Evolutionary conservation across 2,888 invertebrate species (phyloP).

Genomic region (Biston betularia): DNA sequence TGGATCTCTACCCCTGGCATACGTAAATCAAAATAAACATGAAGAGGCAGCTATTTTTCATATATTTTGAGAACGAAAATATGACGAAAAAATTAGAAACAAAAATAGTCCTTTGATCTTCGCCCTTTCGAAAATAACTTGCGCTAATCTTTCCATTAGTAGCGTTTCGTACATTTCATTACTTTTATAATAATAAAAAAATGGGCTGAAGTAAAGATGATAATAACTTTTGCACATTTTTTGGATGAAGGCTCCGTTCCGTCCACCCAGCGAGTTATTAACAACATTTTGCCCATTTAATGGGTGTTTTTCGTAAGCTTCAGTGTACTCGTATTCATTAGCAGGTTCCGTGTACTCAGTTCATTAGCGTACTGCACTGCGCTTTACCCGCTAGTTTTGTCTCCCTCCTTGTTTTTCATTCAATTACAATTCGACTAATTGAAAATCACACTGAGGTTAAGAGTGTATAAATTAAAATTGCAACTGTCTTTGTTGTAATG

Average conservation of each 20-base stretch:
- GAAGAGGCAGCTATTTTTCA: too few relatives aligned
- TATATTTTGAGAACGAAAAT: too few relatives aligned
- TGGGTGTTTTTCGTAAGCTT: conserved; percentile 66
- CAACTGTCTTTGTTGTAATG: too few relatives aligned
- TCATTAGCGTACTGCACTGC: conserved; percentile 71
- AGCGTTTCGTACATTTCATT: too few relatives aligned
- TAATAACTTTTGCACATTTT: conserved; percentile 6
- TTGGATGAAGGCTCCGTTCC: neutral
- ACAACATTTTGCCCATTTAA: conserved; percentile 61
- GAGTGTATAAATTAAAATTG: conserved; percentile 37
- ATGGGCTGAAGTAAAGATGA: neutral
- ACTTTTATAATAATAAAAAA: neutral
- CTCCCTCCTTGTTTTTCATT: conserved; percentile 66
- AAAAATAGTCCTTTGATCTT: too few relatives aligned
- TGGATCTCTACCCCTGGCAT: too few relatives aligned
- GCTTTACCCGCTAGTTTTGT: conserved; percentile 65
- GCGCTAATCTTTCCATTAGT: too few relatives aligned
- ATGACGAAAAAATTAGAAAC: too few relatives aligned
- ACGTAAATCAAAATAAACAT: too few relatives aligned
- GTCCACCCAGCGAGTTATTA: conserved; percentile 34
- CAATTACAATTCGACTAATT: conserved; percentile 66
- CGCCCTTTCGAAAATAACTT: too few relatives aligned
- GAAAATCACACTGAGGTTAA: conserved; percentile 55
- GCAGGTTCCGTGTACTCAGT: conserved; percentile 60
- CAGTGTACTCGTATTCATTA: conserved; percentile 78